Conservation (phyloP, 2,797 vertebrate species). For the Coregonus sp. region DNA sequence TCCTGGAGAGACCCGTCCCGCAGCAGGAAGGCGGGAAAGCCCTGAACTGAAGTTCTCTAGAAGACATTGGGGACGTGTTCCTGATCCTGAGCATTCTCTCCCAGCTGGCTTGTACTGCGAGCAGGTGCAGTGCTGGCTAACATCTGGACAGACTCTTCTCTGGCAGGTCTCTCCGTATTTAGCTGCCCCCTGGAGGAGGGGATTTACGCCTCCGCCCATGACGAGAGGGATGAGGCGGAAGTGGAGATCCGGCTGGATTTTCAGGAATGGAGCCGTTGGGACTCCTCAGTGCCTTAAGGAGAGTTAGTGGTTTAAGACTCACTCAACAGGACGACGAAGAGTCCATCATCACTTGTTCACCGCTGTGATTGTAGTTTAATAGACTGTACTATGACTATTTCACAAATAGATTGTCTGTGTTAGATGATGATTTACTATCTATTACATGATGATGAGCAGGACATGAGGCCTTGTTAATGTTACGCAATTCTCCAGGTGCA, state of each 20-base stretch:
- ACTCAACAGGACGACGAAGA: conserved; percentile 11
- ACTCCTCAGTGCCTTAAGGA: conserved; percentile 44
- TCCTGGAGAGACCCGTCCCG: conserved; percentile 24
- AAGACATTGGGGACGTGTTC: conserved; percentile 17
- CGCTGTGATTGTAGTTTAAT: conserved; percentile 19
- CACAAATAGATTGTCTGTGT: conserved; percentile 3
- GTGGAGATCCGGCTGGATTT: conserved; percentile 55
- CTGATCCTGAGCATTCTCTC: conserved; percentile 28
- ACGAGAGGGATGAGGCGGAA: conserved; percentile 61
- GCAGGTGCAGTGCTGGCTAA: conserved; percentile 71
- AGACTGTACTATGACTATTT: conserved; percentile 23
- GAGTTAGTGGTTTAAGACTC: conserved; percentile 25
- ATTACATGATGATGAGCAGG: background rate
- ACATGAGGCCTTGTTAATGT: background rate
- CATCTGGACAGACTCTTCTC: conserved; percentile 67
- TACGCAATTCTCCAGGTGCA: background rate
- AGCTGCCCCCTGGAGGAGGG: conserved; percentile 52
- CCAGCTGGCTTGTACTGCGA: conserved; percentile 56
- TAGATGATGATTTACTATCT: background rate
- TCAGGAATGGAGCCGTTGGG: conserved; percentile 63
- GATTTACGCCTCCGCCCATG: conserved; percentile 59
- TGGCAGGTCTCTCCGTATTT: conserved; percentile 65
- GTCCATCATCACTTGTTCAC: conserved; percentile 23
- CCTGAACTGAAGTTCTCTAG: conserved; percentile 31
- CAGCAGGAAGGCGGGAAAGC: conserved; percentile 39